Base-by-base conservation (phyloP, 2,888 invertebrate species). In the Cyrtodaria siliqua region DNA sequence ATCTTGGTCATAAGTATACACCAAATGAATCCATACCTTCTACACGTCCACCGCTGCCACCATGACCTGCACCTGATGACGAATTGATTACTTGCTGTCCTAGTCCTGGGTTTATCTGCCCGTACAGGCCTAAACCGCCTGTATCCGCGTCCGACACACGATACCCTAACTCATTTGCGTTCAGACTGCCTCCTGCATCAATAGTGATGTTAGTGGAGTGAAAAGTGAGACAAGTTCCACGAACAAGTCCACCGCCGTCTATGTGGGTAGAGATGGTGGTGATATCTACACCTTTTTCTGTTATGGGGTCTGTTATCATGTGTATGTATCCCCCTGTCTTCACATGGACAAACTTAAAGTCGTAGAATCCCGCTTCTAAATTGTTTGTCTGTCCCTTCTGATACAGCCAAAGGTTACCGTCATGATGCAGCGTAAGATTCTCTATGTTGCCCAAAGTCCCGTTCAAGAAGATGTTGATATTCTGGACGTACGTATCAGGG, bases 371-470 rank as follows among this genome's bases (percentile, higher is more conserved):
- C 16, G 85, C 80, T n/a, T 69, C 74, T 1, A 61, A 49, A 23
- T 80, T 47, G 33, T 79, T 71, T 0, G 88, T 89, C 40, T 71
- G 70, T 1, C 89, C 88, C 16, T 85, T 71, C 8, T 76, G 76
- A 57, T 83, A 84, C 57, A 89, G 70, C 83, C 83, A 86, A 1
- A 89, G 61, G 26, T 83, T 83, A 0, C 88, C 89, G 14, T 75
- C 79, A 53, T 85, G 85, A 60, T 89, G 87, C 9, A 89, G 50
- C 0, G 89, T 89, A n/a, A 89, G 73, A 62, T 88, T 88, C 29
- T 81, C 47, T 16, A 87, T 81, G 53, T 89, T 71, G 2, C 85
- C 85, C 23, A 87, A 60, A 2, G 87, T 87, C 2, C 89, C 89
- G 56, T 88, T 86, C 40, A 88, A 69, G 60, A 80, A 86, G 12